Evolutionary conservation across 1,140 invertebrate species (phyloP).

Genomic region (Drosophila neocordata): DNA sequence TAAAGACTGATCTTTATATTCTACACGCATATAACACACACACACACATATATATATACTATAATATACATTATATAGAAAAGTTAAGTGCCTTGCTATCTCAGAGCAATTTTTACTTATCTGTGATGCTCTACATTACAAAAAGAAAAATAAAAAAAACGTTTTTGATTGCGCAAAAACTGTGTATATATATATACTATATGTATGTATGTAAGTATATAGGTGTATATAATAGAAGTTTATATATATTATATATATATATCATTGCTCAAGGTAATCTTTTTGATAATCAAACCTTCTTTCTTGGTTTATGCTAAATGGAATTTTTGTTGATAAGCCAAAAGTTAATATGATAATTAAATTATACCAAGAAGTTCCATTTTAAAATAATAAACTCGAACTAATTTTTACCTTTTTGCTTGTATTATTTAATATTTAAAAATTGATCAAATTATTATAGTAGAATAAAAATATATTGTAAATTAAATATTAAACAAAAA

Average conservation of each 20-base stretch:
- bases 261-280: conserved; percentile 77
- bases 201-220: conserved; percentile 9
- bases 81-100: conserved; percentile 37
- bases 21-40: conserved; percentile 11
- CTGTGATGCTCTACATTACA: conserved; percentile 65
- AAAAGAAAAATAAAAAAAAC: conserved; percentile 39
- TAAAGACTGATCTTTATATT: conserved; percentile 26
- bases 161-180: conserved; percentile 42
- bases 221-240: conserved; percentile 12
- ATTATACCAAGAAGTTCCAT: background rate
- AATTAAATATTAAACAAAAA: too few species aligned
- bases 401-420: too few species aligned
- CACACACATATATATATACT: conserved; percentile 3
- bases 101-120: conserved; percentile 59
- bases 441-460: too few species aligned
- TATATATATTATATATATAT: conserved; percentile 33
- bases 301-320: conserved; percentile 31
- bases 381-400: too few species aligned
- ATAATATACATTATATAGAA: conserved; percentile 24
- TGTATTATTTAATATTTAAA: too few species aligned
- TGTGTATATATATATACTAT: background rate
- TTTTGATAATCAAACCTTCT: conserved; percentile 56
- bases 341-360: background rate
- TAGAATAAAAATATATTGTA: too few species aligned
- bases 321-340: conserved; percentile 7